phyloP scores from a whole-genome alignment of 2,797 vertebrate species.

The Cheirogaleus major region DNA sequence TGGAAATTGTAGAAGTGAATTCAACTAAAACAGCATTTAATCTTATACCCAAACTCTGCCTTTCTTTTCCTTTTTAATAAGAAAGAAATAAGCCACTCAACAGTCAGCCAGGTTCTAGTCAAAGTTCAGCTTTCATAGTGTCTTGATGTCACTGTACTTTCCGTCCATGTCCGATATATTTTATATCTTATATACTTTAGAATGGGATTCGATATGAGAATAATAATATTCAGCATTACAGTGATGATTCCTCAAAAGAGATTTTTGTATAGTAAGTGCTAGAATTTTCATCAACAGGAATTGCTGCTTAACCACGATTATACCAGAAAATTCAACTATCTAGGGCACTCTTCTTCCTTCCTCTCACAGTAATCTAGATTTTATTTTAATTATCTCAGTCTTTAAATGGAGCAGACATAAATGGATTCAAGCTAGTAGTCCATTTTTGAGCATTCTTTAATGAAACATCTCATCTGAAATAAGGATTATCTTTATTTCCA shows the following conservation, averaged over 20 bases:
- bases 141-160: background rate
- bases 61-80: background rate
- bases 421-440: background rate
- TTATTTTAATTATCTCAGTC: background rate
- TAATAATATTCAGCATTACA: background rate
- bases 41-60: background rate
- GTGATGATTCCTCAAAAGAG: background rate
- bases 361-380: background rate
- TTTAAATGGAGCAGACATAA: constrained; percentile 1
- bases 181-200: background rate
- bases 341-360: background rate
- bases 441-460: background rate
- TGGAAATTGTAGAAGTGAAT: constrained; percentile 8
- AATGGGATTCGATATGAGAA: background rate
- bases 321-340: background rate
- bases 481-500: background rate
- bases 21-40: background rate
- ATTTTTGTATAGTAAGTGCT: background rate
- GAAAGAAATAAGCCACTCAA: background rate
- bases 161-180: background rate
- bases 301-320: background rate
- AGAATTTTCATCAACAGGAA: background rate
- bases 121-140: background rate
- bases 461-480: constrained; percentile 13
- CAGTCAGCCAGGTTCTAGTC: background rate